Base-by-base conservation (phyloP, 2,797 vertebrate genomes). In the Ptychadena robeensis region DNA sequence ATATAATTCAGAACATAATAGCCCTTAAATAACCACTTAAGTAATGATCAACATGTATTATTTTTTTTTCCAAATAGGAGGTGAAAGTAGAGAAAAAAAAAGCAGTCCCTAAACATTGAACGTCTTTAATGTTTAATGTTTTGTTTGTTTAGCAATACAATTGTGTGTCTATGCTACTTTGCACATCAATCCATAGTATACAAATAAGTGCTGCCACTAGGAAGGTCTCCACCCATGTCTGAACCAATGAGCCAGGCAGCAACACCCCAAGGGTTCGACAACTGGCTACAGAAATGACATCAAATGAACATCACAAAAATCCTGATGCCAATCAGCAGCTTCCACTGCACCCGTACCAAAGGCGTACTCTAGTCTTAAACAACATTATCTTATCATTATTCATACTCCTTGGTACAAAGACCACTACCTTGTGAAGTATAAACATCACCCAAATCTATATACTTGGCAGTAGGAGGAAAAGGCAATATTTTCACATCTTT, bases 101-200 rank as follows among this genome's bases (percentile, higher is more conserved):
- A 9, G 25, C 2, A 15, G 35, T 4, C 2, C n/a, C 1, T 8
- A 11, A 30, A 53, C n/a, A 0, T 38, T 38, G n/a, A n/a, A 0
- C 0, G 28, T 25, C 32, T 28, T 68, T 68, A n/a, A 22, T 37
- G 66, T 75, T 75, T 28, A 75, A 28, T 75, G 57, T 30, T 18
- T 32, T 75, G 73, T 63, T 63, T 75, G 14, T 64, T 38, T 22
- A 75, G 57, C 63, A 37, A 75, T 75, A 75, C 37, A 38, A 18
- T 30, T 22, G 34, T 15, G 57, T 3, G 25, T 5, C 35, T 28
- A 8, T 63, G 34, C 57, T 38, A 28, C 57, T 75, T 9, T 75
- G 35, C 73, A 75, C 34, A 37, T 75, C 57, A 75, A 75, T 63
- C 31, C 7, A 22, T 2, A 5, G 25, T 38, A 25, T 38, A n/a